phyloP scores from a whole-genome alignment of 2,888 invertebrate genomes.

The Aspidapion aeneum region DNA sequence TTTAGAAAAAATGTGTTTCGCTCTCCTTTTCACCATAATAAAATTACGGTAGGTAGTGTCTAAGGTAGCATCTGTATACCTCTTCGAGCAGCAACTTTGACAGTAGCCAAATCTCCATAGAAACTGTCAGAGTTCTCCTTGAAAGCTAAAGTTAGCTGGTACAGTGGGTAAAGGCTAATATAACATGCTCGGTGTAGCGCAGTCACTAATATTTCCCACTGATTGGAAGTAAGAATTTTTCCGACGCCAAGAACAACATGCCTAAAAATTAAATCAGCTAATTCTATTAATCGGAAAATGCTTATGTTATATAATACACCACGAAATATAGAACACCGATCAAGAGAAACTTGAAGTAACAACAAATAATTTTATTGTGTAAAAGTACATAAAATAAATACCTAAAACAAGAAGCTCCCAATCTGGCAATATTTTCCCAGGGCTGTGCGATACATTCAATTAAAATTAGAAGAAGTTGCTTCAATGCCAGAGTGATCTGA shows the following conservation, averaged over 20 bases:
- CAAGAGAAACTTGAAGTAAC: too few relatives aligned
- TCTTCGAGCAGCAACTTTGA: slow-evolving; percentile 88
- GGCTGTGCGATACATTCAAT: slow-evolving; percentile 90
- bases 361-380: too few relatives aligned
- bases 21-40: too few relatives aligned
- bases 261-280: slow-evolving; percentile 6
- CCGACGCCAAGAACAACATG: slow-evolving; percentile 83
- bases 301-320: too few relatives aligned
- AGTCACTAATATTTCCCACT: slow-evolving; percentile 84
- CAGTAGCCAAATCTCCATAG: slow-evolving; percentile 88
- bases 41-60: too few relatives aligned
- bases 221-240: slow-evolving; percentile 72
- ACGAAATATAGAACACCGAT: too few relatives aligned
- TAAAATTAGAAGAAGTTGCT: slow-evolving; percentile 79
- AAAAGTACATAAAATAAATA: too few relatives aligned
- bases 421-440: slow-evolving; percentile 82
- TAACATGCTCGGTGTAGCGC: slow-evolving; percentile 81
- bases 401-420: slow-evolving; percentile 85
- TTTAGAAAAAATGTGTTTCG: too few relatives aligned
- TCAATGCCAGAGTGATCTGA: slow-evolving; percentile 73
- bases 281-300: too few relatives aligned
- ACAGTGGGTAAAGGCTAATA: slow-evolving; percentile 82
- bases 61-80: too few relatives aligned
- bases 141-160: slow-evolving; percentile 87
- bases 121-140: slow-evolving; percentile 90